phyloP scores from a whole-genome alignment of 2,797 vertebrate genomes.

The Ctenochaetus hawaiiensis region DNA sequence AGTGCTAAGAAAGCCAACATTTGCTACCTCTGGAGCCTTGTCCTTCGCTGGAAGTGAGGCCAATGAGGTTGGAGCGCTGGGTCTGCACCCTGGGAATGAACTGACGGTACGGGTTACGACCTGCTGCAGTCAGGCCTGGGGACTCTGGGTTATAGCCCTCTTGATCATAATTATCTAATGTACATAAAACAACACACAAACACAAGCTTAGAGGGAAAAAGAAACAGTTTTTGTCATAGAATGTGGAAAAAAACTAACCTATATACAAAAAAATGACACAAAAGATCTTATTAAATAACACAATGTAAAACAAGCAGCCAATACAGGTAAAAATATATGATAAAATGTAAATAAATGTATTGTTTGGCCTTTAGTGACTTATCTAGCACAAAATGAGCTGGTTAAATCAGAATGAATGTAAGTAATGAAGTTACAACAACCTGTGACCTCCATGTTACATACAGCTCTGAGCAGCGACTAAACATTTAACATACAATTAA shows the following conservation, averaged over 20 bases:
- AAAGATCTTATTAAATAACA: background rate
- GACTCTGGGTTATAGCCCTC: conserved; percentile 99
- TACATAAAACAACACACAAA: conserved; percentile 23
- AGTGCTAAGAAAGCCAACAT: background rate
- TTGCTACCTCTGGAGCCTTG: conserved; percentile 92
- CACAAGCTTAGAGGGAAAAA: background rate
- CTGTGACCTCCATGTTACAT: background rate
- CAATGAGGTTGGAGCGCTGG: conserved; percentile 97
- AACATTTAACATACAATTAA: background rate
- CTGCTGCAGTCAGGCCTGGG: conserved; percentile 93
- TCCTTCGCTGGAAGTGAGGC: conserved; percentile 94
- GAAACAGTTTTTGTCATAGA: background rate
- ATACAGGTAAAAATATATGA: background rate
- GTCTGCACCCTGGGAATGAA: conserved; percentile 97
- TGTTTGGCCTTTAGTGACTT: background rate
- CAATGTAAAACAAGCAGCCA: background rate
- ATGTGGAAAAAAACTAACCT: background rate
- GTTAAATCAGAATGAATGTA: background rate
- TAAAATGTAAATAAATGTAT: background rate
- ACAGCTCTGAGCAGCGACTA: background rate
- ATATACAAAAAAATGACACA: background rate
- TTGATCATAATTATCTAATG: conserved; percentile 94
- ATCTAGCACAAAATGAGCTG: background rate
- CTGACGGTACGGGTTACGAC: conserved; percentile 93
- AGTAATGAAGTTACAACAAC: background rate